phyloP scores from a whole-genome alignment of 2,888 invertebrate species.

The Saturnia japonica region DNA sequence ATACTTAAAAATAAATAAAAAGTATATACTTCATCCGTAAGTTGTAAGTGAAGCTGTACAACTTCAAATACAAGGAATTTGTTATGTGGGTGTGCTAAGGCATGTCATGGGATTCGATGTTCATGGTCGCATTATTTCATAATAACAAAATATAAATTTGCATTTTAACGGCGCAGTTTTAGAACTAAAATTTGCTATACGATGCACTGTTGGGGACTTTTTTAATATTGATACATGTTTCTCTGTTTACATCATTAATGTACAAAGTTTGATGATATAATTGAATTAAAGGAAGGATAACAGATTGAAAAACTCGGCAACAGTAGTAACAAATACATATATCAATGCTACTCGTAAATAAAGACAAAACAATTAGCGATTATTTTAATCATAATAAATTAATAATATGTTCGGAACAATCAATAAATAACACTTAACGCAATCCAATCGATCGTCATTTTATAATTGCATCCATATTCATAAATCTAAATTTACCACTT shows the following conservation, averaged over 20 bases:
- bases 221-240: background rate
- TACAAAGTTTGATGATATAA: background rate
- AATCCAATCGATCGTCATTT: constrained; percentile 5
- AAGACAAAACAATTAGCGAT: background rate
- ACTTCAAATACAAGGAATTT: background rate
- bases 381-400: background rate
- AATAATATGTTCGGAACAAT: background rate
- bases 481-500: background rate
- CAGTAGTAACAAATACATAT: background rate
- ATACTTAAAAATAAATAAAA: background rate
- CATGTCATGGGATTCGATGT: constrained; percentile 8
- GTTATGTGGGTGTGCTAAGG: background rate
- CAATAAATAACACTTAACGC: background rate
- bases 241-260: background rate
- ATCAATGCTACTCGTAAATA: background rate
- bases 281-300: background rate
- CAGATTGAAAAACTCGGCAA: background rate
- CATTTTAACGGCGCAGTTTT: background rate
- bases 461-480: constrained; percentile 6
- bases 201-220: background rate
- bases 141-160: background rate
- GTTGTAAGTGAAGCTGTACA: background rate
- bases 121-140: constrained; percentile 5
- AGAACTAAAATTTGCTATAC: background rate
- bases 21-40: background rate